phyloP scores from a whole-genome alignment of 2,888 invertebrate genomes.

The Artemia sinica region DNA sequence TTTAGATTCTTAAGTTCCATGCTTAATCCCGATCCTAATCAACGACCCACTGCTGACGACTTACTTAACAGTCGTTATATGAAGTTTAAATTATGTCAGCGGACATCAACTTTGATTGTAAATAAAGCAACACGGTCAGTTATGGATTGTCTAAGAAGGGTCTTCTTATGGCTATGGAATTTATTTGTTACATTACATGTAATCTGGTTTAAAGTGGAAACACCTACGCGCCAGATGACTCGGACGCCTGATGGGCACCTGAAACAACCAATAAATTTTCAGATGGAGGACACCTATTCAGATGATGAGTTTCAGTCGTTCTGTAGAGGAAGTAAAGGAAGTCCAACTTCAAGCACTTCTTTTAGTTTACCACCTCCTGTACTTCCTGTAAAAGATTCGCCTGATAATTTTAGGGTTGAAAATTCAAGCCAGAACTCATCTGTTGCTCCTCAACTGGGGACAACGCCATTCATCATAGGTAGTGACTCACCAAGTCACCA shows the following conservation, averaged over 20 bases:
- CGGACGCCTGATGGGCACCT: neutral
- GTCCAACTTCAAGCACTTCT: neutral
- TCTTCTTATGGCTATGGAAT: neutral
- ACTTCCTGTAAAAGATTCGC: neutral
- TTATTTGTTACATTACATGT: conserved; percentile 5
- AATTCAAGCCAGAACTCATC: neutral
- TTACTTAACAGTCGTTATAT: conserved; percentile 34
- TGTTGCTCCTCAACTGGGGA: neutral
- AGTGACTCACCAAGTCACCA: neutral
- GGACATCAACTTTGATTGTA: neutral
- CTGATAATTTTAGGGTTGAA: neutral
- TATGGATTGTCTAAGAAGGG: neutral
- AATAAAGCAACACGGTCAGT: neutral
- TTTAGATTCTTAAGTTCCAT: conserved; percentile 38
- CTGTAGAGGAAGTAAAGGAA: neutral
- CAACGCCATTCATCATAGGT: neutral
- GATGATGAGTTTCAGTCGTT: conserved; percentile 12
- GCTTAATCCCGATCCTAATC: conserved; percentile 39
- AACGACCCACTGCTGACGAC: conserved; percentile 39
- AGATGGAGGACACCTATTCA: conserved; percentile 16
- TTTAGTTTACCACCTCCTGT: neutral
- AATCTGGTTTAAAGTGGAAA: conserved; percentile 1
- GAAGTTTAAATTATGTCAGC: neutral
- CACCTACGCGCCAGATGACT: neutral
- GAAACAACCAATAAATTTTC: neutral